Evolutionary conservation across 2,113 vertebrate species (phyloP).

Genomic region (Planiliza haematocheilus): DNA sequence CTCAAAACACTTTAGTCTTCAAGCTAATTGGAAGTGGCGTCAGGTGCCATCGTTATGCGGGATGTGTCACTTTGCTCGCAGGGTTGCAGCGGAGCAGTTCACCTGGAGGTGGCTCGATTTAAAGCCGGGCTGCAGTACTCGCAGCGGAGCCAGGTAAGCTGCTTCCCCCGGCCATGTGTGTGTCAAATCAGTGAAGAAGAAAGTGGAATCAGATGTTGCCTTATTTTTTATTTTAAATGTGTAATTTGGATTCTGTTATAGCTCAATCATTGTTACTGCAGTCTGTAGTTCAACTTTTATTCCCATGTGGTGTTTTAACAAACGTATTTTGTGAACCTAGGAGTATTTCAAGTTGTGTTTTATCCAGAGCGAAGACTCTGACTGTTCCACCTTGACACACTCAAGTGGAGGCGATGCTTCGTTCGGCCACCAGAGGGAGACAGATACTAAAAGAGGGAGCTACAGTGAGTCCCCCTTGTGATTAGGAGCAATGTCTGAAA

Average conservation of each 20-base stretch:
- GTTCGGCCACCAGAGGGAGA: constrained; percentile 72
- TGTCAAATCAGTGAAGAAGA: background rate
- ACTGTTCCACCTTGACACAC: constrained; percentile 72
- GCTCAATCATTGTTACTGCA: background rate
- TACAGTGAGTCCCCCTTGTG: constrained; percentile 38
- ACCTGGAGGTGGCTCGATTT: constrained; percentile 93
- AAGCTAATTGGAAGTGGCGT: too few species aligned
- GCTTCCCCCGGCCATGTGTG: background rate
- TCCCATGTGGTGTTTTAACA: constrained; percentile 53
- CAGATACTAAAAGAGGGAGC: constrained; percentile 49
- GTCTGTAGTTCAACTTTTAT: background rate
- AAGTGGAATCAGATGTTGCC: background rate
- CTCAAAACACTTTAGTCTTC: background rate
- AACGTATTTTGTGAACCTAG: constrained; percentile 68
- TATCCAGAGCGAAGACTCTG: constrained; percentile 79
- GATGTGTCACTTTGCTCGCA: constrained; percentile 65
- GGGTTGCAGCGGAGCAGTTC: constrained; percentile 88
- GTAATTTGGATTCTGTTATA: background rate
- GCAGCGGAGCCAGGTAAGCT: constrained; percentile 89
- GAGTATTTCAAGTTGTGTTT: constrained; percentile 79
- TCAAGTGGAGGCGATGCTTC: constrained; percentile 59
- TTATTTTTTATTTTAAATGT: background rate
- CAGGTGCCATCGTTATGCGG: background rate
- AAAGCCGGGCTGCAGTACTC: constrained; percentile 89
- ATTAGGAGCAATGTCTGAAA: background rate